Evolutionary conservation across 2,113 vertebrate species (phyloP).

Genomic region (Salvelinus alpinus): DNA sequence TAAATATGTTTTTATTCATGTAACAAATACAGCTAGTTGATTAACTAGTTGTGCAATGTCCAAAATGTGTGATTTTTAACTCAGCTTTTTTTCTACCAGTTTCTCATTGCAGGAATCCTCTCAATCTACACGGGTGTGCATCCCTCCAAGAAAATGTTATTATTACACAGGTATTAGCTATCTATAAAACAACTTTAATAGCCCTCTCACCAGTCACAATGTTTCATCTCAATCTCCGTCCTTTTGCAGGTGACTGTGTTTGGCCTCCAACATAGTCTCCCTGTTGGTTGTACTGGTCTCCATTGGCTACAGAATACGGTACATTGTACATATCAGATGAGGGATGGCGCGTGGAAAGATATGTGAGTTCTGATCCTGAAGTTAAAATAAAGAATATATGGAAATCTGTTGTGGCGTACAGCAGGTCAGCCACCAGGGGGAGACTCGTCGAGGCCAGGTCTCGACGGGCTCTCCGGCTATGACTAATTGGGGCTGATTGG

Average conservation of each 20-base stretch:
- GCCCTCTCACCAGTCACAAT: background rate
- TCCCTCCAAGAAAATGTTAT: slow-evolving; percentile 65
- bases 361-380: slow-evolving; percentile 26
- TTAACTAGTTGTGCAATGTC: too few relatives aligned
- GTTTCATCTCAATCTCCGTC: background rate
- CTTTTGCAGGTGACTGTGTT: slow-evolving; percentile 60
- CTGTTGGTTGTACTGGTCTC: slow-evolving; percentile 41
- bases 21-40: background rate
- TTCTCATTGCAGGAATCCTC: slow-evolving; percentile 55
- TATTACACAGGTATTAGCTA: background rate
- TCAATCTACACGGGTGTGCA: slow-evolving; percentile 60
- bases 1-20: background rate
- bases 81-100: slow-evolving; percentile 30
- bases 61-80: too few relatives aligned
- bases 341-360: accelerated
- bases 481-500: too few relatives aligned
- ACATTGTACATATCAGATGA: accelerated
- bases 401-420: too few relatives aligned
- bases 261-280: slow-evolving; percentile 60
- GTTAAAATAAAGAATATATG: background rate
- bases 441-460: too few relatives aligned
- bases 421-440: too few relatives aligned
- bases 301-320: slow-evolving; percentile 9
- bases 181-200: background rate
- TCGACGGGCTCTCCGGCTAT: too few relatives aligned